phyloP scores from a whole-genome alignment of 2,888 invertebrate species.

The Proisotoma minuta region DNA sequence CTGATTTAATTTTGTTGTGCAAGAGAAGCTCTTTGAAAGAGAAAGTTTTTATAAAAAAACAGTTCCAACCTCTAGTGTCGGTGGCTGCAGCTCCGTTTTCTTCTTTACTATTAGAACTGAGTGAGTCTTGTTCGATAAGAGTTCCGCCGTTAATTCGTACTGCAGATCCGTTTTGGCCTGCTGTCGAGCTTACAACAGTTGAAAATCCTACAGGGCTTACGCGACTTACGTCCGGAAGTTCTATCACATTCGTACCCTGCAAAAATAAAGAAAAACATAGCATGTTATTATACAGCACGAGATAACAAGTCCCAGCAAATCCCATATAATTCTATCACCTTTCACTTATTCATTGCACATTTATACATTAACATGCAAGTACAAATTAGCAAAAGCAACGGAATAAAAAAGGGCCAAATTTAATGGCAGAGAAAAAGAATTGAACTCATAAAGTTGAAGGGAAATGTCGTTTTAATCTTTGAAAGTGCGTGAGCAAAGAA shows the following conservation, averaged over 20 bases:
- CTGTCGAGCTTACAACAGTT: slow-evolving; percentile 46
- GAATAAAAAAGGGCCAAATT: no score
- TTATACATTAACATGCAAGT: no score
- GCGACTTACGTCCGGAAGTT: slow-evolving; percentile 47
- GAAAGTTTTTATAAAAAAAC: slow-evolving; percentile 15
- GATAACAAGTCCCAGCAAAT: no score
- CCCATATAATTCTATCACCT: no score
- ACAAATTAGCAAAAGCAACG: no score
- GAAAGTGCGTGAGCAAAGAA: background rate
- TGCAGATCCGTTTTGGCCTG: slow-evolving; percentile 48
- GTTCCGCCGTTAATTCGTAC: slow-evolving; percentile 47
- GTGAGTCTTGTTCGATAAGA: slow-evolving; percentile 46
- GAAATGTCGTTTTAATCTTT: slow-evolving; percentile 1
- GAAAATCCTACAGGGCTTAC: slow-evolving; percentile 47
- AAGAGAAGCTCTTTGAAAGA: background rate
- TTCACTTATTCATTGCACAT: no score
- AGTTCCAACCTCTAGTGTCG: slow-evolving; percentile 37
- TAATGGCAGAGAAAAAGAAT: no score
- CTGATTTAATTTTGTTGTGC: slow-evolving; percentile 7
- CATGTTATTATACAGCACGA: no score
- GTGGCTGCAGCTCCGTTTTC: slow-evolving; percentile 43
- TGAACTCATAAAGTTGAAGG: no score
- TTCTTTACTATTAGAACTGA: slow-evolving; percentile 47
- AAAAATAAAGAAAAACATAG: slow-evolving; percentile 18
- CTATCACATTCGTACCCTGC: slow-evolving; percentile 46